These are phyloP conservation scores for Pachliopta kotzebuea DNA, from an alignment of 2,888 invertebrate genomes.

Conservation along the genomic window DNA sequence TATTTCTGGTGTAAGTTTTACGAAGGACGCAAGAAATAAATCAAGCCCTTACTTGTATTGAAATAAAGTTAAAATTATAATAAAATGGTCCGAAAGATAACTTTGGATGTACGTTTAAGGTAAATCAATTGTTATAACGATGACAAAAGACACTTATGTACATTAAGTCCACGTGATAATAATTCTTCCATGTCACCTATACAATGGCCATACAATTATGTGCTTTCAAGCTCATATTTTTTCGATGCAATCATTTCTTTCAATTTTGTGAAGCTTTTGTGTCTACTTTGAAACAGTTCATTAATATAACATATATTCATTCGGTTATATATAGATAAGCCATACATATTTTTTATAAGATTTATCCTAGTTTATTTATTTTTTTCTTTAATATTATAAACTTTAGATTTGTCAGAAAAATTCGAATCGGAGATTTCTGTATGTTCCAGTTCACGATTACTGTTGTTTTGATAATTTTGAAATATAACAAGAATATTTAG, in stretches of 20 bases:
- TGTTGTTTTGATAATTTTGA: background rate
- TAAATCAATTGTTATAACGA: constrained; percentile 33
- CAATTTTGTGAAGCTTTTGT: constrained; percentile 33
- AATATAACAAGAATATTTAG: background rate
- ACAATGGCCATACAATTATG: constrained; percentile 57
- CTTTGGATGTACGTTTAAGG: constrained; percentile 28
- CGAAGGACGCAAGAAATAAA: background rate
- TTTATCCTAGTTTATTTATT: too few relatives aligned
- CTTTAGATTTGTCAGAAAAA: too few relatives aligned
- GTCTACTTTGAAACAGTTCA: background rate
- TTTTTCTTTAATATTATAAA: too few relatives aligned
- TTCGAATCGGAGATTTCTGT: background rate
- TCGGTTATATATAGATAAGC: too few relatives aligned
- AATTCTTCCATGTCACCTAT: constrained; percentile 36
- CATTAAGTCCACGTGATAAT: constrained; percentile 19
- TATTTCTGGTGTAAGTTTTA: too few relatives aligned
- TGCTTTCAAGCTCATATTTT: constrained; percentile 45
- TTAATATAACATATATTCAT: background rate
- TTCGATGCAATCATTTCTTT: constrained; percentile 44
- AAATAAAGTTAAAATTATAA: constrained; percentile 12
- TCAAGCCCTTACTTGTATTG: background rate
- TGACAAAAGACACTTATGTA: constrained; percentile 30
- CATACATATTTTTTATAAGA: too few relatives aligned
- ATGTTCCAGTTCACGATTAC: too few relatives aligned
- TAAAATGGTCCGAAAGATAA: constrained; percentile 4